Percentiles rank a stretch among this genome's conserved stretches.
phyloP scores from a whole-genome alignment of 2,113 vertebrate species.

The Antechinus stuartii region DNA sequence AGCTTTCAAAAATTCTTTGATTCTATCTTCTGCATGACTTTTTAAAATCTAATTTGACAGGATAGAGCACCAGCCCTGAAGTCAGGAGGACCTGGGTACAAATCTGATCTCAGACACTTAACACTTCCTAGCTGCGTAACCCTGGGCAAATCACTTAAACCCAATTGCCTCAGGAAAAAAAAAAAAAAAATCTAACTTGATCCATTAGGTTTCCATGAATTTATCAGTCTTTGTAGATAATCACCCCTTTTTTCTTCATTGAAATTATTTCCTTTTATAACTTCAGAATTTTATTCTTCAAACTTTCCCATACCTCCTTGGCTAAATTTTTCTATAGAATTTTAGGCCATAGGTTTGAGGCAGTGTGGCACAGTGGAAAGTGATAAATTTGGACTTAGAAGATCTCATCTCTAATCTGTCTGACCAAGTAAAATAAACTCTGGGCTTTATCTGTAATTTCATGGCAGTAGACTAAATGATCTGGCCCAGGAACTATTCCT shows the following conservation, averaged over 20 bases:
- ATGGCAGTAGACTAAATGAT: slow-evolving; percentile 1
- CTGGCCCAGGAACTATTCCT: neutral
- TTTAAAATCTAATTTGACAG: neutral
- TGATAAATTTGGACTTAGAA: neutral
- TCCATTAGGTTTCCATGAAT: neutral
- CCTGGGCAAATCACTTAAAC: too few relatives aligned
- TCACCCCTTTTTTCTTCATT: neutral
- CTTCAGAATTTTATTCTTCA: neutral
- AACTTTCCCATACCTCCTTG: neutral
- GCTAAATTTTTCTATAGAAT: neutral
- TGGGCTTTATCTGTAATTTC: neutral
- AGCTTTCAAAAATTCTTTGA: neutral
- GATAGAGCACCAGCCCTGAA: too few relatives aligned
- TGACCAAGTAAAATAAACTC: neutral
- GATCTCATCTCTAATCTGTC: neutral
- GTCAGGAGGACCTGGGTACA: too few relatives aligned
- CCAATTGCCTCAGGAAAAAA: too few relatives aligned
- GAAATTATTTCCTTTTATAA: neutral
- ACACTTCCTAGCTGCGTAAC: too few relatives aligned
- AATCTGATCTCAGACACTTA: too few relatives aligned
- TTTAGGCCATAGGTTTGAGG: neutral
- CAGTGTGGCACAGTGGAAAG: neutral
- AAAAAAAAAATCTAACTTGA: neutral
- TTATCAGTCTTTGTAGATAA: neutral
- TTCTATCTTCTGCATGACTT: neutral